These are phyloP conservation scores for Microtus ochrogaster DNA, from an alignment of 2,113 vertebrate species.

Conservation along the genomic window DNA sequence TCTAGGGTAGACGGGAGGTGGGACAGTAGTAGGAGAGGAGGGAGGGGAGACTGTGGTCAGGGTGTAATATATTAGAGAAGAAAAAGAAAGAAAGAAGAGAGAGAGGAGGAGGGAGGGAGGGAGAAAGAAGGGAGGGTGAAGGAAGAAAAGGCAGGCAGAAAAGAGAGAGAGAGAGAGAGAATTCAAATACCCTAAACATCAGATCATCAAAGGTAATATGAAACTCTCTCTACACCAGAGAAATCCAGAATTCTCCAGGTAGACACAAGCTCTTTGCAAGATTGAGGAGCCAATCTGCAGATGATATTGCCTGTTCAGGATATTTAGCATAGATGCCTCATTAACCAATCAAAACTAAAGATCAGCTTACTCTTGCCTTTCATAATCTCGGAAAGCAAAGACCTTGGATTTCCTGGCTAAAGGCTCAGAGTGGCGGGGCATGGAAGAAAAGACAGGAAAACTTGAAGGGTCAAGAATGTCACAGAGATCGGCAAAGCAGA, in stretches of 20 bases:
- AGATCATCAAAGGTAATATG: neutral
- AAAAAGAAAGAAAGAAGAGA: no score
- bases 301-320: neutral
- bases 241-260: neutral
- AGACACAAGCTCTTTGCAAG: neutral
- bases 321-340: neutral
- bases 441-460: neutral
- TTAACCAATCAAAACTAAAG: constrained; percentile 38
- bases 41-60: neutral
- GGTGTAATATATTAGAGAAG: neutral
- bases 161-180: neutral
- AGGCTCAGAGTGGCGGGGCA: neutral
- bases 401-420: neutral
- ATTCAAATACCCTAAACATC: neutral
- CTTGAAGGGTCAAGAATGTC: neutral
- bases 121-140: no score
- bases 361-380: neutral
- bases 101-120: no score
- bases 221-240: neutral
- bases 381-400: neutral
- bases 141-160: no score
- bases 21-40: neutral
- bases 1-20: neutral
- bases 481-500: neutral
- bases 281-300: neutral